Evolutionary conservation across 2,888 invertebrate species (phyloP).

Genomic region (Nomada ruficornis): DNA sequence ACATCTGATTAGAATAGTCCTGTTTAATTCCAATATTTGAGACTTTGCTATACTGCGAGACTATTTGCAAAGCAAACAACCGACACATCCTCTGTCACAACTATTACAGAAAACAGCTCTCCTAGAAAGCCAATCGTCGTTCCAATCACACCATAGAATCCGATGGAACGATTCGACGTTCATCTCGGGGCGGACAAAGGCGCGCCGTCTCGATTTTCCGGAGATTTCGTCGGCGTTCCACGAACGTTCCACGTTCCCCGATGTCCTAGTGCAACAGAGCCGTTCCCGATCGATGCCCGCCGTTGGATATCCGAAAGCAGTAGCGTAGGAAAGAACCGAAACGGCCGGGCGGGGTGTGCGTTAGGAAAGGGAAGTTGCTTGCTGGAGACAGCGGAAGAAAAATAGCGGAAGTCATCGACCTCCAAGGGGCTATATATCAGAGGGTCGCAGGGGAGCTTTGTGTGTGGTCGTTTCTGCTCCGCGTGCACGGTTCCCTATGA

Average conservation of each 20-base stretch:
- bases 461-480: slow-evolving; percentile 53
- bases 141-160: neutral
- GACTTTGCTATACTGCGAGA: too few relatives aligned
- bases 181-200: slow-evolving; percentile 19
- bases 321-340: slow-evolving; percentile 76
- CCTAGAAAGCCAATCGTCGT: neutral
- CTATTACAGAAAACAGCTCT: neutral
- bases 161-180: slow-evolving; percentile 22
- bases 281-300: slow-evolving; percentile 70
- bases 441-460: slow-evolving; percentile 74
- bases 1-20: too few relatives aligned
- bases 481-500: slow-evolving; percentile 41
- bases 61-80: neutral
- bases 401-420: slow-evolving; percentile 88
- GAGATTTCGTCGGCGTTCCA: slow-evolving; percentile 51
- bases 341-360: slow-evolving; percentile 71
- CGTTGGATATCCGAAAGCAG: slow-evolving; percentile 71
- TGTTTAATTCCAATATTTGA: too few relatives aligned
- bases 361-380: slow-evolving; percentile 83
- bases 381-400: slow-evolving; percentile 87
- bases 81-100: neutral
- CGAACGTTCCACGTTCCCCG: slow-evolving; percentile 46
- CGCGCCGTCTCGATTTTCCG: slow-evolving; percentile 25
- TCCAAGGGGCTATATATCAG: slow-evolving; percentile 87
- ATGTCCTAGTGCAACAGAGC: slow-evolving; percentile 53